Evolutionary conservation across 2,888 invertebrate species (phyloP), one percentile per base, ranked within the genome.

Genomic region (Pseudococcus jackbeardsleyi): DNA sequence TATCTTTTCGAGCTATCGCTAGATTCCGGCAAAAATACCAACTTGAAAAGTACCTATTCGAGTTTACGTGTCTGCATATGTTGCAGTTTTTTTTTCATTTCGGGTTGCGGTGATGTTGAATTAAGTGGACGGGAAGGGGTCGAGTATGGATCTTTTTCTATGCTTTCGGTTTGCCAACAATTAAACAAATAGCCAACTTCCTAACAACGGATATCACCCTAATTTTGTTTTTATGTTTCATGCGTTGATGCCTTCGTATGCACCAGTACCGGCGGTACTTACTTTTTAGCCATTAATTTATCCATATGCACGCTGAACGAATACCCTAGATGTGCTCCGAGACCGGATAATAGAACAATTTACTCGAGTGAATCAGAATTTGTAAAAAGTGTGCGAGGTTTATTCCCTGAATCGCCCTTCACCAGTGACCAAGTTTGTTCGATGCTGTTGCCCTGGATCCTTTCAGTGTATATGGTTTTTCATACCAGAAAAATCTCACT

Each of bases 131-230:
- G 54, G 17, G 7, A 54, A 54, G 17, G 1, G 54, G 54, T 8
- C 0, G 54, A 54, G 5, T 11, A 15, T 5, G 54, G 12, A 15
- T 12, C 15, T 11, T 54, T 15, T 54, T 22, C 22, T 22, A 22
- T 22, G 15, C 64, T 22, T 22, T 54, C 17, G 54, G 54, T 64
- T 9, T 64, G 22, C 64, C 22, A 22, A 19, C 64, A 64, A 19
- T 2, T 64, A 22, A 64, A 64, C 64, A 64, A 64, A 64, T 64
- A 22, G 64, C 64, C 22, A 64, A 64, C 64, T 64, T 64, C 64
- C 64, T 64, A 22, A 64, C 64, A 64, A 64, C 64, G 64, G 64
- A 64, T 64, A 64, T 64, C 64, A 22, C 64, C 64, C 64, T 64
- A 64, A 64, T 64, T 64, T 64, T 19, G 22, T 19, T 64, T 64